These are phyloP conservation scores for Chrysemys picta DNA, from an alignment of 2,113 vertebrate genomes.

Conservation along the genomic window DNA sequence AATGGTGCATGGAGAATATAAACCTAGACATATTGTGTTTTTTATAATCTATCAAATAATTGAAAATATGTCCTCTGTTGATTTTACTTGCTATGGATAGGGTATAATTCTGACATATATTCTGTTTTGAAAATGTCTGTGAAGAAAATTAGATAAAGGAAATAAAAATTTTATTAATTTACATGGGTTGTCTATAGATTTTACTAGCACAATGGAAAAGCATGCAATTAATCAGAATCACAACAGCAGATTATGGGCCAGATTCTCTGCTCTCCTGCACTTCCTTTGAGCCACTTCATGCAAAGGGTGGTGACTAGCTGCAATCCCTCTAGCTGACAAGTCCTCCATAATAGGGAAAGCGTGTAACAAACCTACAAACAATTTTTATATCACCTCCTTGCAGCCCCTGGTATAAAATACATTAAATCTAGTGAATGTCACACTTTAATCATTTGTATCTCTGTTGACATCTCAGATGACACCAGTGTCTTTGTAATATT, in stretches of 20 bases:
- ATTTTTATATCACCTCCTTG: not conserved
- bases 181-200: not conserved
- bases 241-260: not conserved
- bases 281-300: not conserved
- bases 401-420: not conserved
- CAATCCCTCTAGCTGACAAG: not conserved
- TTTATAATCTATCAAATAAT: not conserved
- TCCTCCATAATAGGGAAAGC: not conserved
- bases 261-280: not conserved
- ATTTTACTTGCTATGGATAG: not conserved
- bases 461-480: not conserved
- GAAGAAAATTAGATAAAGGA: not conserved
- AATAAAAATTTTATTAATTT: not conserved
- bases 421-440: not conserved
- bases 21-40: not conserved
- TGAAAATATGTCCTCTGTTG: not conserved
- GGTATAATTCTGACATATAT: not conserved
- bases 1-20: not conserved
- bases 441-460: not conserved
- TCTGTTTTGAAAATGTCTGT: not conserved
- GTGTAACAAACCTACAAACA: not conserved
- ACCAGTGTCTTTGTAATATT: rapidly evolving
- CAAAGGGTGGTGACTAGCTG: not conserved
- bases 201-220: not conserved
- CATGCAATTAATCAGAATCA: not conserved